Evolutionary conservation across 2,797 vertebrate genomes (phyloP).

Genomic region (Argentina silus): DNA sequence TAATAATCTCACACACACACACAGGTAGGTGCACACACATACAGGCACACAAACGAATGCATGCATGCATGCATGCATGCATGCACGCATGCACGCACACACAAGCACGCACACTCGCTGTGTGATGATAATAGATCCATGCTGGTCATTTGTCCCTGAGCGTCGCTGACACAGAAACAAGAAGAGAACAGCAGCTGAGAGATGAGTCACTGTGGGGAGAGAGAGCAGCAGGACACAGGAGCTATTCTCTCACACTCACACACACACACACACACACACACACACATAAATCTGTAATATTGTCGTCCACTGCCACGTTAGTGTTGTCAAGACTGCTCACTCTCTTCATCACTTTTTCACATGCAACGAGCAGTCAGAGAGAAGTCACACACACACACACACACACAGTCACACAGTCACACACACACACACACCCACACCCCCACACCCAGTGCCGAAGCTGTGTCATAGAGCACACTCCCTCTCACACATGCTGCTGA

Average conservation of each 20-base stretch:
- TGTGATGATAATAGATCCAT: constrained; percentile 32
- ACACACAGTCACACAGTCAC: too few species aligned
- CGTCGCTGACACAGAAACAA: constrained; percentile 14
- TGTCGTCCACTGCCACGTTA: neutral
- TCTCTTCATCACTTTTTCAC: constrained; percentile 4
- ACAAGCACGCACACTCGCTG: constrained; percentile 22
- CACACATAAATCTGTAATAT: neutral
- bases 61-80: constrained; percentile 23
- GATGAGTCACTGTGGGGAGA: constrained; percentile 28
- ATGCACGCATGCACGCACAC: constrained; percentile 12
- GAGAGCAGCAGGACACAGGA: constrained; percentile 6
- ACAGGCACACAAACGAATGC: constrained; percentile 13
- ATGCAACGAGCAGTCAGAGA: neutral
- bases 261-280: neutral
- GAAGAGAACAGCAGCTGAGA: constrained; percentile 6
- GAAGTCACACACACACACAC: neutral
- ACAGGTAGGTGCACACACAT: neutral
- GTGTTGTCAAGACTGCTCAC: neutral
- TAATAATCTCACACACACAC: neutral
- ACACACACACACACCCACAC: neutral
- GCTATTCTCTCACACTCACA: neutral
- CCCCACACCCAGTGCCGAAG: neutral
- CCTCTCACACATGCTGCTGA: neutral
- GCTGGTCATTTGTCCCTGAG: constrained; percentile 27
- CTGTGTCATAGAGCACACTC: neutral